Percentiles rank a stretch among this genome's conserved stretches.
phyloP scores from a whole-genome alignment of 2,113 vertebrate genomes.

The Gasterosteus aculeatus region DNA sequence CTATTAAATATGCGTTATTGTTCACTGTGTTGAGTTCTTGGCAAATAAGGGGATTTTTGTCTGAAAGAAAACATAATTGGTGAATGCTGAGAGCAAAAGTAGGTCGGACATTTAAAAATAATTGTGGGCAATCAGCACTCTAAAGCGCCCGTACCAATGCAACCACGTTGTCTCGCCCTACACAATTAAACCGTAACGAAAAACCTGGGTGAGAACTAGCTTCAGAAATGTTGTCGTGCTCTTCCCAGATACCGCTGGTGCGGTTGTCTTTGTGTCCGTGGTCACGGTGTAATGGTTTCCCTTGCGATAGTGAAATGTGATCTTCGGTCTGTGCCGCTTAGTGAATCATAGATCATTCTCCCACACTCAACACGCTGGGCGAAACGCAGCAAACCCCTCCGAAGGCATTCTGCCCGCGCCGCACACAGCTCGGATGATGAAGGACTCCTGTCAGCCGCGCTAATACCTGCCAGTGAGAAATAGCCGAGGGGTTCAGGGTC shows the following conservation, averaged over 20 bases:
- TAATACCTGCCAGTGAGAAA: conserved; percentile 58
- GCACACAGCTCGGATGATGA: conserved; percentile 37
- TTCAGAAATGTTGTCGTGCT: conserved; percentile 40
- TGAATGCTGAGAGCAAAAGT: conserved; percentile 20
- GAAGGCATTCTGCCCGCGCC: conserved; percentile 22
- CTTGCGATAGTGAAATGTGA: conserved; percentile 77
- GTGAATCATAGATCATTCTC: conserved; percentile 73
- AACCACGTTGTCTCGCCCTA: background rate
- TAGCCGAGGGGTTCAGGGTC: conserved; percentile 45
- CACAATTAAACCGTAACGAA: conserved; percentile 11
- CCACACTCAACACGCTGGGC: conserved; percentile 55
- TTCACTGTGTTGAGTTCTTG: background rate
- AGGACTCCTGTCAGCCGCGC: conserved; percentile 39
- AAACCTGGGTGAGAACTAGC: conserved; percentile 53
- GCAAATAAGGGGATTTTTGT: background rate
- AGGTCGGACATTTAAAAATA: conserved; percentile 25
- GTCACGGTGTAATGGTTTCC: conserved; percentile 76
- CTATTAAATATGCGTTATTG: conserved; percentile 32
- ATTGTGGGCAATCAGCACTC: background rate
- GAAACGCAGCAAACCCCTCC: conserved; percentile 38
- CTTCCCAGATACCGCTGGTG: conserved; percentile 61
- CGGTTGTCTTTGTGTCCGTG: conserved; percentile 69
- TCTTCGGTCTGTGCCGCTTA: conserved; percentile 66
- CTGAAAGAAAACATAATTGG: background rate
- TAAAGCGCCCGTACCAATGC: background rate